phyloP scores from a whole-genome alignment of 2,113 vertebrate genomes.

The Coreoperca whiteheadi region DNA sequence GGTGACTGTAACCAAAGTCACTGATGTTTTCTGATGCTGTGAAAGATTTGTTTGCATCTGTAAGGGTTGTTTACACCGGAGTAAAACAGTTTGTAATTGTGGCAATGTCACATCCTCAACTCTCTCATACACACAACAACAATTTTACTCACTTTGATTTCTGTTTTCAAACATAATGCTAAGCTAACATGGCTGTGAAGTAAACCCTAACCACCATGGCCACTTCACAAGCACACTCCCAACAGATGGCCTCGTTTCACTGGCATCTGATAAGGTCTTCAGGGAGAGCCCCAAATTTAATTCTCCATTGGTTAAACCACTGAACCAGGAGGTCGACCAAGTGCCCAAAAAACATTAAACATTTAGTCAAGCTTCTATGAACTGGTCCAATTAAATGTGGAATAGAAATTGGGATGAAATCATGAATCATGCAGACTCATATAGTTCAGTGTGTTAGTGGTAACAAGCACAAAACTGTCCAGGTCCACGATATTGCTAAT shows the following conservation, averaged over 20 bases:
- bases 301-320: slow-evolving; percentile 69
- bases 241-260: slow-evolving; percentile 68
- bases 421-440: background rate
- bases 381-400: slow-evolving; percentile 46
- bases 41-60: background rate
- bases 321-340: slow-evolving; percentile 68
- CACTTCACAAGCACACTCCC: slow-evolving; percentile 42
- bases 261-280: slow-evolving; percentile 57
- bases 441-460: slow-evolving; percentile 30
- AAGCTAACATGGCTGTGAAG: background rate
- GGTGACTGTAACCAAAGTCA: background rate
- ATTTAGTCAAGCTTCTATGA: slow-evolving; percentile 56
- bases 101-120: background rate
- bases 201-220: background rate
- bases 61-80: background rate
- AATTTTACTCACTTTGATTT: background rate
- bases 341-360: slow-evolving; percentile 45
- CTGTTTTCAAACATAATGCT: background rate
- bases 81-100: background rate
- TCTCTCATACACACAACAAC: background rate
- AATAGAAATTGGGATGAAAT: slow-evolving; percentile 22
- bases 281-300: slow-evolving; percentile 64
- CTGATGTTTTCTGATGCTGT: background rate
- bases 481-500: background rate
- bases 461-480: background rate